Conservation (phyloP, 2,797 vertebrate genomes). For the Silurus lanzhouensis region DNA sequence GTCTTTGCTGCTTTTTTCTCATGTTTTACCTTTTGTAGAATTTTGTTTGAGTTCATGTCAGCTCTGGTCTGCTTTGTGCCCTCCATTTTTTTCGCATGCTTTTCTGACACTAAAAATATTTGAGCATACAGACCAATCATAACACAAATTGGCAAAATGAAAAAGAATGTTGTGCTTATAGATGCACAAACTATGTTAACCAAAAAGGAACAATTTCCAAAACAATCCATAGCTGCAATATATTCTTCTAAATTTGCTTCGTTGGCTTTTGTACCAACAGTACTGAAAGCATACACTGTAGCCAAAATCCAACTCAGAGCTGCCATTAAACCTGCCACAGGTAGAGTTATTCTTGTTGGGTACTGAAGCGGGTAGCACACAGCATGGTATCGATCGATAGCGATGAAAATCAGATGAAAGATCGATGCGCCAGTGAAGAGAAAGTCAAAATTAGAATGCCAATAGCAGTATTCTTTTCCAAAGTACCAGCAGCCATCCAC, state of each 20-base stretch:
- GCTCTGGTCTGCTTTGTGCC: conserved; percentile 41
- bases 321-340: conserved; percentile 37
- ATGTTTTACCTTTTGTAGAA: conserved; percentile 47
- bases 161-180: conserved; percentile 66
- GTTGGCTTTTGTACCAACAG: conserved; percentile 63
- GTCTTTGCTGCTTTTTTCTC: conserved; percentile 70
- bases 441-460: conserved; percentile 21
- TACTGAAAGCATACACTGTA: neutral
- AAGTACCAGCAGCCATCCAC: conserved; percentile 76
- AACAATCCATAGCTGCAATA: conserved; percentile 55
- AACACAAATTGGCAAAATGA: conserved; percentile 65
- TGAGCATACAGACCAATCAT: conserved; percentile 67
- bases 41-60: conserved; percentile 11
- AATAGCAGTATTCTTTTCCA: conserved; percentile 68
- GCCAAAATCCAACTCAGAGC: conserved; percentile 60
- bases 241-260: conserved; percentile 61
- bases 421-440: conserved; percentile 23
- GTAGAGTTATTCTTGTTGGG: conserved; percentile 49
- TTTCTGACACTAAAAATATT: conserved; percentile 70
- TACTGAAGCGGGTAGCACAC: conserved; percentile 23
- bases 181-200: conserved; percentile 71
- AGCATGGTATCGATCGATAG: conserved; percentile 27
- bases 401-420: conserved; percentile 27
- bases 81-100: conserved; percentile 60
- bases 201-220: conserved; percentile 34